A percentile compares a stretch with the other conserved stretches of the same genome.
Conservation (phyloP, 2,113 vertebrate genomes). For the Chascanopsetta lugubris region DNA sequence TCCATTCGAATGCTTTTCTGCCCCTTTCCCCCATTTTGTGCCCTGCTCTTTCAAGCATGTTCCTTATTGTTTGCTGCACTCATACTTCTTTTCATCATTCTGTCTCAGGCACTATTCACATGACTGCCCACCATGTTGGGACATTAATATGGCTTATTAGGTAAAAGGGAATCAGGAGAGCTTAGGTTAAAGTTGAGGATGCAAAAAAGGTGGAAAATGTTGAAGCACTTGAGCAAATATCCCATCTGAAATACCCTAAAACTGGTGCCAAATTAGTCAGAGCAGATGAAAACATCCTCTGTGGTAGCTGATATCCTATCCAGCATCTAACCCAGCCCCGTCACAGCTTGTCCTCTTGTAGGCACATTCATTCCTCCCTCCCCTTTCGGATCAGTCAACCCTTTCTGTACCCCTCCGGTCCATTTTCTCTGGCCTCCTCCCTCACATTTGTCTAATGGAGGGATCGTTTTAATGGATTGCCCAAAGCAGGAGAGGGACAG, state of each 20-base stretch:
- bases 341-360: slow-evolving; percentile 45
- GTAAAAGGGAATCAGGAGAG: neutral
- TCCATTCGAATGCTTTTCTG: slow-evolving; percentile 19
- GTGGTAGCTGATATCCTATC: slow-evolving; percentile 50
- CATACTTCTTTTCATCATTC: slow-evolving; percentile 1
- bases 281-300: slow-evolving; percentile 48
- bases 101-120: slow-evolving; percentile 10
- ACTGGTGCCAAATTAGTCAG: slow-evolving; percentile 35
- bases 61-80: slow-evolving; percentile 17
- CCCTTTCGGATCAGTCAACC: slow-evolving; percentile 59
- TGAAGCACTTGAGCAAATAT: slow-evolving; percentile 10
- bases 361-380: slow-evolving; percentile 41
- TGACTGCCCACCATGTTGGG: slow-evolving; percentile 1
- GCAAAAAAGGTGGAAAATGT: slow-evolving; percentile 19
- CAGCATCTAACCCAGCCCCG: slow-evolving; percentile 44
- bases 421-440: slow-evolving; percentile 66
- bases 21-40: neutral
- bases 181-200: slow-evolving; percentile 3
- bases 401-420: slow-evolving; percentile 57
- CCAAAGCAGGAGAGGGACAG: slow-evolving; percentile 65
- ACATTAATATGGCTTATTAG: slow-evolving; percentile 5
- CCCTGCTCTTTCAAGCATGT: slow-evolving; percentile 23
- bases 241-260: slow-evolving; percentile 28
- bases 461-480: slow-evolving; percentile 75
- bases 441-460: slow-evolving; percentile 74